A percentile compares a stretch with the other conserved stretches of the same genome.
phyloP scores from a whole-genome alignment of 1,140 invertebrate genomes.

The Sitodiplosis mosellana region DNA sequence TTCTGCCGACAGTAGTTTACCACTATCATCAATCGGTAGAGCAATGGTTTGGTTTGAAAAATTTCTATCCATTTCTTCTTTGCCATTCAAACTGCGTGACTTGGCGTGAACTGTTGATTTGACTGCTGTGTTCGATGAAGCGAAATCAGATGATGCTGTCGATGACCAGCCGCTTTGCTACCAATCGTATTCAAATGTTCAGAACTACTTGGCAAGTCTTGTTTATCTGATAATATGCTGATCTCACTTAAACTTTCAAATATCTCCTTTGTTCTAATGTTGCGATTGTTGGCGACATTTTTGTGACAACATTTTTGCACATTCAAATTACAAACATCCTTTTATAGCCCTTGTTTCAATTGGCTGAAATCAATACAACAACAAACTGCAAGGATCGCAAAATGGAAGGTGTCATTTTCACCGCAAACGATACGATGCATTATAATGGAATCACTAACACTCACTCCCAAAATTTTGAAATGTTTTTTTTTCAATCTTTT shows the following conservation, averaged over 20 bases:
- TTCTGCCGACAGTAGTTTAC: no score
- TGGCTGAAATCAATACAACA: no score
- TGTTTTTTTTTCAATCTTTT: no score
- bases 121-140: neutral
- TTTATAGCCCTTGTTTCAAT: slow-evolving; percentile 91
- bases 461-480: no score
- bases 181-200: slow-evolving; percentile 30
- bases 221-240: slow-evolving; percentile 83
- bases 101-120: neutral
- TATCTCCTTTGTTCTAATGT: slow-evolving; percentile 93
- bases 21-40: slow-evolving; percentile 22
- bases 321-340: slow-evolving; percentile 93
- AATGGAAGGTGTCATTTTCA: slow-evolving; percentile 96
- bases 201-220: slow-evolving; percentile 21
- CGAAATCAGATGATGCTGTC: slow-evolving; percentile 16
- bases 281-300: slow-evolving; percentile 99
- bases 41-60: slow-evolving; percentile 6
- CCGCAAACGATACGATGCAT: slow-evolving; percentile 87
- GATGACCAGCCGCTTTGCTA: slow-evolving; percentile 26
- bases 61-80: slow-evolving; percentile 1
- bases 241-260: slow-evolving; percentile 78
- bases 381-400: slow-evolving; percentile 91
- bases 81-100: neutral
- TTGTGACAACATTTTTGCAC: slow-evolving; percentile 97
- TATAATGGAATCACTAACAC: slow-evolving; percentile 87